A percentile compares a stretch with the other conserved stretches of the same genome.
phyloP scores from a whole-genome alignment of 2,797 vertebrate genomes.

The Corythornis leucogaster region DNA sequence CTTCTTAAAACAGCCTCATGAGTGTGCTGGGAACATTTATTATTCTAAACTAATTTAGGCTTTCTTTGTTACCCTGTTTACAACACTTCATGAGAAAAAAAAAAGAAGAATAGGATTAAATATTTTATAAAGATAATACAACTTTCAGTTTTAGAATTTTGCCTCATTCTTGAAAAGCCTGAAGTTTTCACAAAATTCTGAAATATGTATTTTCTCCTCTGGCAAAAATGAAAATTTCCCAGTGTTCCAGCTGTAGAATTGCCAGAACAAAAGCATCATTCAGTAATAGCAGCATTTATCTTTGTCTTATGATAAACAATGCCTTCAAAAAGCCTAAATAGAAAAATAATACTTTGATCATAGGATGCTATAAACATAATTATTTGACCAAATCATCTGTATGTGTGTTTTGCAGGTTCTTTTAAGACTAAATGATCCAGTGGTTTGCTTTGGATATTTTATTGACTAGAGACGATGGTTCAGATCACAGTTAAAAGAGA shows the following conservation, averaged over 20 bases:
- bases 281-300: not conserved
- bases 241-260: not conserved
- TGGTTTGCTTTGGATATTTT: not conserved
- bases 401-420: not conserved
- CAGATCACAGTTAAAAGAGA: not conserved
- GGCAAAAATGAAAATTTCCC: not conserved
- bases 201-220: not conserved
- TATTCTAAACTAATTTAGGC: not conserved
- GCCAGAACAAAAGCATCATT: not conserved
- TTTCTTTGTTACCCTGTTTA: not conserved
- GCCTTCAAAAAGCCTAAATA: constrained; percentile 17
- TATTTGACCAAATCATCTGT: not conserved
- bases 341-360: not conserved
- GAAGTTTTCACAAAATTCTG: not conserved
- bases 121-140: not conserved
- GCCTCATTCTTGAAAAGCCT: not conserved
- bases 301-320: not conserved
- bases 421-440: not conserved
- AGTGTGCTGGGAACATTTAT: not conserved
- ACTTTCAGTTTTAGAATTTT: not conserved
- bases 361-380: not conserved
- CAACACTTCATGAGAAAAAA: not conserved
- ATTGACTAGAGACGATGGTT: not conserved
- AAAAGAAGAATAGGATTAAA: not conserved
- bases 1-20: not conserved